Evolutionary conservation across 2,888 invertebrate species (phyloP), one percentile per base, ranked within the genome.

Genomic region (Rhagium mordax): DNA sequence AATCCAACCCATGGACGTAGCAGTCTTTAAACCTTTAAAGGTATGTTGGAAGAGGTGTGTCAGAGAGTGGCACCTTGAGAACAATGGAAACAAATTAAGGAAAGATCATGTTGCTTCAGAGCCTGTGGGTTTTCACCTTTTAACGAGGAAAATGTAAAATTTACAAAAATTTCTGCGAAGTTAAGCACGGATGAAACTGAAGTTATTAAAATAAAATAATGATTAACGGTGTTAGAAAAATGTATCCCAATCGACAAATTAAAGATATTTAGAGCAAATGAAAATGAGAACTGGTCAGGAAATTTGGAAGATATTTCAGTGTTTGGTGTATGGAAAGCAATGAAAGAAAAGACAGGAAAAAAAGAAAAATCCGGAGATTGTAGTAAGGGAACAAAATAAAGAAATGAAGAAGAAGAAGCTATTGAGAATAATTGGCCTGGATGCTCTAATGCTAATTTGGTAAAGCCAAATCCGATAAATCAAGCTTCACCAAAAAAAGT

Each of bases 21-120:
- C 74, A n/a, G 68, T 75, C 4, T 76, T 76, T 47, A 65, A 60
- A 16, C 67, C 74, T 4, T 53, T 73, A 47, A 77, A 77, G 33
- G 15, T 53, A 15, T 53, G 29, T 21, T 77, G 75, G 75, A 77
- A 81, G 79, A 74, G 78, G 76, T 72, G 75, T 21, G 74, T 64
- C 4, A 29, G 48, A 55, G 41, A 72, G 13, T 72, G 65, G 55
- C 53, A 57, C 16, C 16, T 64, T n/a, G 64, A 72, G 24, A 62
- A 72, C 15, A 24, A 47, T 60, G 69, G 64, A 27, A 18, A 15
- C 24, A 72, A 69, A 48, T 47, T 72, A 16, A 41, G 64, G 29
- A 70, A 72, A 33, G 51, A 73, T 13, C 24, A 73, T 49, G 64
- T 73, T 57, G 48, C 5, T 72, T 72, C 47, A 62, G 59, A 59